phyloP scores from a whole-genome alignment of 2,113 vertebrate species.

The Stigmatopora nigra region DNA sequence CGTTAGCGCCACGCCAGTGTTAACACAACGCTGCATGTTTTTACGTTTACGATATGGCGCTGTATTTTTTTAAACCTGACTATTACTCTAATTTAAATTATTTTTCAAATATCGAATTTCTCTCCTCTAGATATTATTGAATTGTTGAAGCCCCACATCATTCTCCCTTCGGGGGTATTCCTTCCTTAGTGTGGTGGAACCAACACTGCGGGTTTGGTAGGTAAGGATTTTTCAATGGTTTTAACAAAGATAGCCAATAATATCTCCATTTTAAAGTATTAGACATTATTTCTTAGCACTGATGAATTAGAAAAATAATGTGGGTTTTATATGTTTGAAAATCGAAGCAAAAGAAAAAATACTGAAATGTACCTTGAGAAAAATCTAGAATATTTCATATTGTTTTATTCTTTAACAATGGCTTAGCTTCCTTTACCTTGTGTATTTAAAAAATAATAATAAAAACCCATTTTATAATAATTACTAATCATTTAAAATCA shows the following conservation, averaged over 20 bases:
- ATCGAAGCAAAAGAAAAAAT: no score
- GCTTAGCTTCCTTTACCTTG: no score
- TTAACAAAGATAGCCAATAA: no score
- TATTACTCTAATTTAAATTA: slow-evolving; percentile 50
- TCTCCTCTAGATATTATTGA: slow-evolving; percentile 66
- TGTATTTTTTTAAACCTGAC: slow-evolving; percentile 12
- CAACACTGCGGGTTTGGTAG: slow-evolving; percentile 64
- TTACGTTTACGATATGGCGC: slow-evolving; percentile 19
- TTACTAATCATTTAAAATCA: no score
- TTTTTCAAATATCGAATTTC: slow-evolving; percentile 45
- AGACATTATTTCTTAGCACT: no score
- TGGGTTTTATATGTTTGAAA: no score
- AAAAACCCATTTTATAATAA: no score
- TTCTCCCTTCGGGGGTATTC: slow-evolving; percentile 60
- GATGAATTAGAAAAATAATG: no score
- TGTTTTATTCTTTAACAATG: no score
- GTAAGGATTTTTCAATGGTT: slow-evolving; percentile 48
- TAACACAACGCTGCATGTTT: not conserved
- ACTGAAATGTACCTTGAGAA: no score
- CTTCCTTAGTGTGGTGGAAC: slow-evolving; percentile 67
- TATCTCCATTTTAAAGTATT: not conserved
- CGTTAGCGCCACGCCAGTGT: slow-evolving; percentile 18
- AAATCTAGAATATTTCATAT: no score
- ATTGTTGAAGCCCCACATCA: slow-evolving; percentile 66
- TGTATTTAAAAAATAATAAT: no score